Conservation (phyloP, 2,113 vertebrate species). For the Otus sunia region DNA sequence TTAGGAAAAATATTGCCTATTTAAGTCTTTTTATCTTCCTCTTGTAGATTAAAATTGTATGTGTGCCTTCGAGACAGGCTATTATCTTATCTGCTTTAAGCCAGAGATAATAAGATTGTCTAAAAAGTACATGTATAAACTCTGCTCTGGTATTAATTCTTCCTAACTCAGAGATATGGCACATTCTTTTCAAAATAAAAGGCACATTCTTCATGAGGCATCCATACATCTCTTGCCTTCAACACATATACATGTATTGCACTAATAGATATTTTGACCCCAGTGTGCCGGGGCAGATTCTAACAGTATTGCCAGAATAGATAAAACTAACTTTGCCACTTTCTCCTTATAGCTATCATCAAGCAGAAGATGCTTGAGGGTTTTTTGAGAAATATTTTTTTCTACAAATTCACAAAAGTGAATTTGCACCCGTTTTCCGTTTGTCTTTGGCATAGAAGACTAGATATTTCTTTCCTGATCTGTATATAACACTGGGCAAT, state of each 20-base stretch:
- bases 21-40: slow-evolving; percentile 6
- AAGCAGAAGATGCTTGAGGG: neutral
- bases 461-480: neutral
- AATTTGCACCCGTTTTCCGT: neutral
- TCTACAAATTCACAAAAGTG: accelerated
- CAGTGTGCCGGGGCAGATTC: neutral
- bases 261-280: neutral
- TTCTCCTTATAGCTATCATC: neutral
- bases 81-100: slow-evolving; percentile 6
- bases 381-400: neutral
- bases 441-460: neutral
- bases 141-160: neutral
- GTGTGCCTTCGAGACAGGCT: neutral
- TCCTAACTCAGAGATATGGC: neutral
- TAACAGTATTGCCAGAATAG: neutral
- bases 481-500: neutral
- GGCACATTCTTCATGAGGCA: neutral
- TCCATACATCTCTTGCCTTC: neutral
- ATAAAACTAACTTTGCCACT: neutral
- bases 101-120: neutral
- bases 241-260: neutral
- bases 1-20: neutral
- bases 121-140: neutral
- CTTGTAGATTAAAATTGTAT: neutral
- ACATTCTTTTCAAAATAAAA: neutral